These are phyloP conservation scores for Agriotes lineatus DNA, from an alignment of 2,888 invertebrate genomes.

Conservation along the genomic window DNA sequence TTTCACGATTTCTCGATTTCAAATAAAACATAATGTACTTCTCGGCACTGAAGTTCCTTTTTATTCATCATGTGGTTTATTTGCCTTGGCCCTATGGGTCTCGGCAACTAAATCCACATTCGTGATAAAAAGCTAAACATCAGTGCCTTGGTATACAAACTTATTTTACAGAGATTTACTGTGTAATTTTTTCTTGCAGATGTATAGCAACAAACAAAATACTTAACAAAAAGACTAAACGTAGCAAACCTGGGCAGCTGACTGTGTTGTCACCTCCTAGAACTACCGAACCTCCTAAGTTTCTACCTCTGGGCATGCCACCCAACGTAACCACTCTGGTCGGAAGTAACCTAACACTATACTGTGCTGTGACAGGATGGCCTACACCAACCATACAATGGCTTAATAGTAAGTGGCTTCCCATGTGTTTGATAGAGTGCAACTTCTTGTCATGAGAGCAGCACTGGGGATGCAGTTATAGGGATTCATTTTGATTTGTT, in stretches of 20 bases:
- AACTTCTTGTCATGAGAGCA: too few relatives aligned
- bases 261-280: slow-evolving; percentile 59
- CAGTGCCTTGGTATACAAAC: too few relatives aligned
- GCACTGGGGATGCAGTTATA: too few relatives aligned
- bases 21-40: too few relatives aligned
- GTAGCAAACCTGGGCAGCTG: slow-evolving; percentile 66
- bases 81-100: too few relatives aligned
- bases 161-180: too few relatives aligned
- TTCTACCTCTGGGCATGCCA: slow-evolving; percentile 61
- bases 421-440: background rate
- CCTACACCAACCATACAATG: slow-evolving; percentile 71
- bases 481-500: too few relatives aligned
- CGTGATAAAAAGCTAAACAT: too few relatives aligned
- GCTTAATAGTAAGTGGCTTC: slow-evolving; percentile 60
- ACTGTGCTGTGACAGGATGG: slow-evolving; percentile 74
- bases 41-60: too few relatives aligned
- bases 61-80: too few relatives aligned
- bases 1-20: too few relatives aligned
- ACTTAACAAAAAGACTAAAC: slow-evolving; percentile 66
- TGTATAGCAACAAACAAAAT: slow-evolving; percentile 68
- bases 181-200: slow-evolving; percentile 65
- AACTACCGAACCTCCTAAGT: slow-evolving; percentile 51
- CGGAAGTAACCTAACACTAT: slow-evolving; percentile 68
- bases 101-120: too few relatives aligned
- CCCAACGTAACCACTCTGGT: slow-evolving; percentile 62